A percentile compares a stretch with the other conserved stretches of the same genome.
These are phyloP conservation scores for Mya arenaria DNA, from an alignment of 1,140 invertebrate species.

Conservation along the genomic window DNA sequence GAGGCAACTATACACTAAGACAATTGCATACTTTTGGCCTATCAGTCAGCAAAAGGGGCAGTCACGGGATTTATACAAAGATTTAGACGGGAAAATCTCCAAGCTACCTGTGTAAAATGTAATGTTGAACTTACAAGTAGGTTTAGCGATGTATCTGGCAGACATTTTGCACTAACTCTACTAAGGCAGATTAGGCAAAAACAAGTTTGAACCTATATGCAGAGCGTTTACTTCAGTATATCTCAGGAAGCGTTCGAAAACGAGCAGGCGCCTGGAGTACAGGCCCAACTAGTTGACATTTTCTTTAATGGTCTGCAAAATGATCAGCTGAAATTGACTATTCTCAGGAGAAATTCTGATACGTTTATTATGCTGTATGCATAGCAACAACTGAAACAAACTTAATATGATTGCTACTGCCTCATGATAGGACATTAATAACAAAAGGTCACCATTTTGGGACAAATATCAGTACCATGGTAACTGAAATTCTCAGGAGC, in stretches of 20 bases:
- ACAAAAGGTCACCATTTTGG: not conserved
- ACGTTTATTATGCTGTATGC: not conserved
- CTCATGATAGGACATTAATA: not conserved
- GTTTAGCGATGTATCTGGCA: conserved; percentile 3
- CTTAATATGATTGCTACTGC: not conserved
- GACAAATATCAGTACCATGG: too few relatives aligned
- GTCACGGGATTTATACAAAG: too few relatives aligned
- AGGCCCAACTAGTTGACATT: conserved; percentile 10
- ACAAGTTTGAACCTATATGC: not conserved
- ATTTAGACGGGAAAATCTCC: not conserved
- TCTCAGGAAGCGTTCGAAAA: too few relatives aligned
- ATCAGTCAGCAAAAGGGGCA: too few relatives aligned
- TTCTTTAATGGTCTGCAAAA: conserved; percentile 23
- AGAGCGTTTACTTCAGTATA: not conserved
- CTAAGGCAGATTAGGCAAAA: not conserved
- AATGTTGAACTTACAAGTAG: not conserved
- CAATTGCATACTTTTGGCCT: too few relatives aligned
- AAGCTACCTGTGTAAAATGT: not conserved
- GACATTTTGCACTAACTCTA: not conserved
- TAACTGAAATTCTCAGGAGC: too few relatives aligned
- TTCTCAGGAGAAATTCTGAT: not conserved
- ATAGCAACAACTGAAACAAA: not conserved
- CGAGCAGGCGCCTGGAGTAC: too few relatives aligned
- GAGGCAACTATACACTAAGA: too few relatives aligned
- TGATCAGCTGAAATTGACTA: conserved; percentile 5